Evolutionary conservation across 2,797 vertebrate species (phyloP).

Genomic region (Phalanger gymnotis): DNA sequence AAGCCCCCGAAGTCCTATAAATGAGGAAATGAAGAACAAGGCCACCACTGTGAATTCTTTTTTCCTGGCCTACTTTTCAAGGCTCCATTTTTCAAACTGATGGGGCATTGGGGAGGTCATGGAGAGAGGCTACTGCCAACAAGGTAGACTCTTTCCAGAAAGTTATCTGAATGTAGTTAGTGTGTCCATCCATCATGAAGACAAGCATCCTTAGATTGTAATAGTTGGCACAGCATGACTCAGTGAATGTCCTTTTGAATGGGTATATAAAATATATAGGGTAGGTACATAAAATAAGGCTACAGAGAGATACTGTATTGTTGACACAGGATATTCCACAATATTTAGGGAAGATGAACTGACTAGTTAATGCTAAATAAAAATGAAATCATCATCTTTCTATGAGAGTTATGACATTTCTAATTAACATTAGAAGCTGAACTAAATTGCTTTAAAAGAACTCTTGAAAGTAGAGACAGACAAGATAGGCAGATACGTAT

Average conservation of each 20-base stretch:
- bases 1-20: constrained; percentile 46
- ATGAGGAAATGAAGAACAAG: constrained; percentile 67
- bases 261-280: not conserved
- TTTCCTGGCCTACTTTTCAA: constrained; percentile 62
- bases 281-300: not conserved
- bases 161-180: constrained; percentile 53
- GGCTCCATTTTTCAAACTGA: constrained; percentile 52
- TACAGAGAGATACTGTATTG: not conserved
- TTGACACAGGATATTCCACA: not conserved
- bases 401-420: not conserved
- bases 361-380: not conserved
- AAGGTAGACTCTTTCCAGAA: constrained; percentile 49
- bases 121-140: constrained; percentile 6
- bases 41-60: constrained; percentile 58
- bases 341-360: not conserved
- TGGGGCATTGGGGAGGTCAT: constrained; percentile 42
- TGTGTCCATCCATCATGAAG: constrained; percentile 51
- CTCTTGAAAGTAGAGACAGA: not conserved
- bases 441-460: not conserved
- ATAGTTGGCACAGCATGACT: not conserved
- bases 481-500: not conserved
- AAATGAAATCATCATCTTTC: not conserved
- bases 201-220: not conserved
- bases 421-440: not conserved
- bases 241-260: not conserved